Evolutionary conservation across 2,797 vertebrate genomes (phyloP), one percentile per base, ranked within the genome.

Genomic region (Synaphobranchus kaupii): DNA sequence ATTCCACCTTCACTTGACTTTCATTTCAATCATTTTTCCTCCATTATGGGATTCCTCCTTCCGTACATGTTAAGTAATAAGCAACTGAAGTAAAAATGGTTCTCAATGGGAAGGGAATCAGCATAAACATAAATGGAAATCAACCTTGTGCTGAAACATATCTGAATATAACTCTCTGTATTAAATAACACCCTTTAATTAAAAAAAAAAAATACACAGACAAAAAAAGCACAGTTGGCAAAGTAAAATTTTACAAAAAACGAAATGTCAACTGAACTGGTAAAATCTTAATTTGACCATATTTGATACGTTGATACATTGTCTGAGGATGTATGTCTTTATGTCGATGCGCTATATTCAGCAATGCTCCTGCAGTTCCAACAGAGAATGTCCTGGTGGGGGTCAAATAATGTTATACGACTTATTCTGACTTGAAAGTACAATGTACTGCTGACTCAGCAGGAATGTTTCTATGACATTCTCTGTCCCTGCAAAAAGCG

Each of bases 1-100:
- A 68, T 68, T 85, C 68, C 25, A 44, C 84, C 84, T 85, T 71
- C 39, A 85, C 63, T 85, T 85, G 84, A 85, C 84, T 71, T 84
- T 63, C 83, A 60, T 63, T 84, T 84, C 17, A 63, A 3, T 84
- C 52, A 54, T 58, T 60, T 54, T 84, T 52, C 12, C 28, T 58
- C 58, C 58, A 68, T 66, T 44, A 28, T 48, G 58, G 60, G 28
- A 20, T 48, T 66, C 34, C 44, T 85, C 47, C 84, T 84, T 66
- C 22, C 7, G 25, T 58, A 22, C 3, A 66, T 66, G 20, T 25
- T 12, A 66, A 25, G 10, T 47, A 47, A 66, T 66, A 47, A 34
- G 12, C 44, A 47, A 84, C 15, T 22, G 3, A 66, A 83, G 25
- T 47, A 20, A 20, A 80, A 2, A 25, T 50, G 25, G 1, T 13